Evolutionary conservation across 1,140 invertebrate genomes (phyloP), one percentile per base, ranked within the genome.

Genomic region (Pogonomyrmex barbatus): DNA sequence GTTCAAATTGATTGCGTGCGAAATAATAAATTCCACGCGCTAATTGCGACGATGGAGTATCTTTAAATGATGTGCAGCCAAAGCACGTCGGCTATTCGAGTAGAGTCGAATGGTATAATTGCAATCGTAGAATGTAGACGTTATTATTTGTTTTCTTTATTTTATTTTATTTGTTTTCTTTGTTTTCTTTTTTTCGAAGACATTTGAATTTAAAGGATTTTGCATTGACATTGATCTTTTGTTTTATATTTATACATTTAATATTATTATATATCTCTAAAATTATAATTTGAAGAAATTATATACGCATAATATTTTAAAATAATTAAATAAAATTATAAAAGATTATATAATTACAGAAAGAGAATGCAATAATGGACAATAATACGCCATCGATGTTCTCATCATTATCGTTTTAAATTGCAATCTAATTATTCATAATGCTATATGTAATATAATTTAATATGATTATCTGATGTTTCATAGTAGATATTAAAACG

Each of bases 11-110:
- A 56, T 85, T 68, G 77, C 45, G 84, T 68, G 62, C 24, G 50
- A 86, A 84, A 86, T 79, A 86, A 81, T 78, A 78, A 81, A 84
- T 60, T 60, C 30, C n/a, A 3, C 9, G 52, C 42, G 14, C 45
- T 81, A 86, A 83, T 83, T 83, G 79, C 45, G 30, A 73, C 68
- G 30, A 5, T 14, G 54, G 8, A 60, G 30, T 75, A 17, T 50
- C 42, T 42, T 75, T 62, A 36, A 47, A 82, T 60, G 54, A 39
- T 45, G 17, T 73, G 50, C 6, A n/a, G 6, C 8, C 39, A 42
- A n/a, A 39, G 24, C 30, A 36, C 12, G 33, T 52, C 12, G 45
- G 45, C 2, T 30, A 24, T 24, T 14, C 14, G 12, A 33, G 30
- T 24, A 24, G 30, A 14, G 54, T 56, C 58, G 75, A 33, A 62